Evolutionary conservation across 1,140 invertebrate species (phyloP).

Genomic region (Centruroides sculpturatus): DNA sequence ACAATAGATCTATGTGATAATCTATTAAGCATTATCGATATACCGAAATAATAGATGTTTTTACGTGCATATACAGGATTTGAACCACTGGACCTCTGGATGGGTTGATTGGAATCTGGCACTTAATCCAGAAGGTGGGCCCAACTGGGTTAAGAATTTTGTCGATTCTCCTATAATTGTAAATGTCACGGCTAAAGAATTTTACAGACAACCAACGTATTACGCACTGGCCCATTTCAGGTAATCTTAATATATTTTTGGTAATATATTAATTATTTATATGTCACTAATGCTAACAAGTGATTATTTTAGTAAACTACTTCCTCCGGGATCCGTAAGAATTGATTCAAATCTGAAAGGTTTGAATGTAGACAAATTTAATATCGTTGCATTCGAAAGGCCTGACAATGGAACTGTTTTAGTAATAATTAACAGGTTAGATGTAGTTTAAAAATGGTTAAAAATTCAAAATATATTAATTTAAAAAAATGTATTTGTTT

Average conservation of each 20-base stretch:
- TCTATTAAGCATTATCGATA: too few relatives aligned
- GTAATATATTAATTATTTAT: too few relatives aligned
- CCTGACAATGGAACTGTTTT: too few relatives aligned
- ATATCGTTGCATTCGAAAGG: too few relatives aligned
- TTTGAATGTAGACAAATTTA: too few relatives aligned
- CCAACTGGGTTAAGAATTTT: conserved; percentile 55
- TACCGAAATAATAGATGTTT: too few relatives aligned
- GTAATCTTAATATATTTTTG: conserved; percentile 13
- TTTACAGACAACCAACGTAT: conserved; percentile 80
- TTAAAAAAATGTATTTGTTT: too few relatives aligned
- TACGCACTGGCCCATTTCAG: conserved; percentile 71
- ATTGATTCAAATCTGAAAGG: conserved; percentile 12
- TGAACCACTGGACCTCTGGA: conserved; percentile 44
- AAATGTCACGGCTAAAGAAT: conserved; percentile 43
- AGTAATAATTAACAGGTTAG: too few relatives aligned
- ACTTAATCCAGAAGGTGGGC: conserved; percentile 54
- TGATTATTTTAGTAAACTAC: conserved; percentile 46
- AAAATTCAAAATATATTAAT: too few relatives aligned
- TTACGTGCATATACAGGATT: conserved; percentile 16
- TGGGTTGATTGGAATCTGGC: conserved; percentile 87
- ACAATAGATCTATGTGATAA: too few relatives aligned
- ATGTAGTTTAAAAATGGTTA: too few relatives aligned
- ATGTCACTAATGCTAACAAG: background rate
- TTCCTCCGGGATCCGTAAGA: conserved; percentile 41
- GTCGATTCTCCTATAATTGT: conserved; percentile 66